Evolutionary conservation across 2,797 vertebrate species (phyloP).

Genomic region (Pogoniulus pusillus): DNA sequence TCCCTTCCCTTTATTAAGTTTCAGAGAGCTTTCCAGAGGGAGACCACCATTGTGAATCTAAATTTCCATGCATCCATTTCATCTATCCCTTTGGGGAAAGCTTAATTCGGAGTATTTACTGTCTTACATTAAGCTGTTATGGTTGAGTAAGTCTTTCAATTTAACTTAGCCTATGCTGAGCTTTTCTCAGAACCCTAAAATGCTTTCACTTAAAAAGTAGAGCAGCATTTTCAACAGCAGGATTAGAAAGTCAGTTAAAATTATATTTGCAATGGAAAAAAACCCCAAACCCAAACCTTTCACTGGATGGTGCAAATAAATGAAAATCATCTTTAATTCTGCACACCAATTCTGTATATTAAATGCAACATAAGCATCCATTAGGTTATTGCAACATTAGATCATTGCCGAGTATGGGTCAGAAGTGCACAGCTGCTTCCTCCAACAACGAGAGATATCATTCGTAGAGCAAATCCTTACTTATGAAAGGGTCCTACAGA

Average conservation of each 20-base stretch:
- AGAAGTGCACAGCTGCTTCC: background rate
- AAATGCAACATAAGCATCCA: background rate
- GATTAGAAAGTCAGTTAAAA: background rate
- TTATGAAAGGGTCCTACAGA: background rate
- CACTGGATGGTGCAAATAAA: background rate
- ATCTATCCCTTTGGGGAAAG: background rate
- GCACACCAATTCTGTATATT: background rate
- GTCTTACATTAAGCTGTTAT: background rate
- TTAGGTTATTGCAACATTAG: background rate
- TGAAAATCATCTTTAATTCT: background rate
- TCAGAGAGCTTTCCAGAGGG: background rate
- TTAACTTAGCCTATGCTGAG: background rate
- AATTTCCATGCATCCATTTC: background rate
- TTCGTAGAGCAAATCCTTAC: background rate
- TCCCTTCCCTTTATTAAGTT: background rate
- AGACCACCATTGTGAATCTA: background rate
- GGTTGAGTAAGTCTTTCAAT: background rate
- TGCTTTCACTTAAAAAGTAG: background rate
- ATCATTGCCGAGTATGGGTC: background rate
- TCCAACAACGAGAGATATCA: background rate
- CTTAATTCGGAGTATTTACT: background rate
- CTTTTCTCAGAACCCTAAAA: background rate
- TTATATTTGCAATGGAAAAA: background rate
- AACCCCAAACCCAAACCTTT: background rate
- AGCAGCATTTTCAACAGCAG: background rate